phyloP scores from a whole-genome alignment of 2,797 vertebrate genomes.

The Gouania willdenowi region DNA sequence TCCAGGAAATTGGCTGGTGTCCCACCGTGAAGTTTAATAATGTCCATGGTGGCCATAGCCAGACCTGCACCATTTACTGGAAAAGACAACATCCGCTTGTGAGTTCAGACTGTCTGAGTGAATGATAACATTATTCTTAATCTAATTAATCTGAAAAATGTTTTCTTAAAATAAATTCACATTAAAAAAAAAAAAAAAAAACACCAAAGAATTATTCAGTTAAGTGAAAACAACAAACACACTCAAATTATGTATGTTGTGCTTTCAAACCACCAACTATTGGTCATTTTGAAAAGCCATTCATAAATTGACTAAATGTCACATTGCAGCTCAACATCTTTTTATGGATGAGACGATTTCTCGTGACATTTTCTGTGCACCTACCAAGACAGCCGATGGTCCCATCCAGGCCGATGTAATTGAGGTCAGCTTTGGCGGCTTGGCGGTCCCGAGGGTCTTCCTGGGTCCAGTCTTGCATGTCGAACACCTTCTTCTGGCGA shows the following conservation, averaged over 20 bases:
- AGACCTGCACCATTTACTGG: conserved; percentile 96
- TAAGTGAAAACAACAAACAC: too few species aligned
- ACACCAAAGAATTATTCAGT: too few species aligned
- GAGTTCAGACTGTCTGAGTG: background rate
- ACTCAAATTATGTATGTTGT: too few species aligned
- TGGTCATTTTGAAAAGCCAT: too few species aligned
- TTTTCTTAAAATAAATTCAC: too few species aligned
- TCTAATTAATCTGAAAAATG: too few species aligned
- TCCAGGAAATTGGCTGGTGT: conserved; percentile 98
- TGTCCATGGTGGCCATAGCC: conserved; percentile 99
- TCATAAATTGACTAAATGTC: too few species aligned
- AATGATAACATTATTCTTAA: too few species aligned
- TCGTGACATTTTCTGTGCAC: conserved; percentile 12
- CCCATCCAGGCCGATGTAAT: conserved; percentile 95
- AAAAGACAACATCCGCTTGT: background rate
- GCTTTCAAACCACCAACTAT: too few species aligned
- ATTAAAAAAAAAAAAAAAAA: too few species aligned
- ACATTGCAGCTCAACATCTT: too few species aligned
- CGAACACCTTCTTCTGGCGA: conserved; percentile 92
- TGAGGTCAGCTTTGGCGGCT: conserved; percentile 89
- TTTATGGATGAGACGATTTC: too few species aligned
- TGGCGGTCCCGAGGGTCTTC: conserved; percentile 88
- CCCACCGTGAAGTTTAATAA: conserved; percentile 97
- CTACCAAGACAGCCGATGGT: conserved; percentile 95
- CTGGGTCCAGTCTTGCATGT: conserved; percentile 91